phyloP scores from a whole-genome alignment of 1,140 invertebrate genomes.

The Vanessa tameamea region DNA sequence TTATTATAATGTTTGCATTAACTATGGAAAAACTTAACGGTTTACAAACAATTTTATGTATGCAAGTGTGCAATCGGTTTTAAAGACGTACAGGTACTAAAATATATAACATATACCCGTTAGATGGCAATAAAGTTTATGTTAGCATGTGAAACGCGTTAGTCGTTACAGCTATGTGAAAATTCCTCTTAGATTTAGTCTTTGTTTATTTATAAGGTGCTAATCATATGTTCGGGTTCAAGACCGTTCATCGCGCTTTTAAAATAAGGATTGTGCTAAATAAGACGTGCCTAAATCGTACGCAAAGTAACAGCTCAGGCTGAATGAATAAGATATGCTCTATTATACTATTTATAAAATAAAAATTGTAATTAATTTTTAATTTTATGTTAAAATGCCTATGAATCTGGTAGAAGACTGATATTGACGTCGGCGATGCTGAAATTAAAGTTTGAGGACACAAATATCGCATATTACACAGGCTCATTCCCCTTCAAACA shows the following conservation, averaged over 20 bases:
- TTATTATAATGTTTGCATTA: too few species aligned
- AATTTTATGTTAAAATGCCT: too few species aligned
- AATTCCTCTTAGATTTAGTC: conserved; percentile 1
- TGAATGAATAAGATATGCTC: too few species aligned
- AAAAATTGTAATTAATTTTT: too few species aligned
- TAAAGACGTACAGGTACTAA: not conserved
- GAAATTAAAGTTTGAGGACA: too few species aligned
- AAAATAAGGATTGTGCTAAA: not conserved
- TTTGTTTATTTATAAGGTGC: conserved; percentile 22
- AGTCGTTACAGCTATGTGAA: conserved; percentile 22
- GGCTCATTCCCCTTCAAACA: too few species aligned
- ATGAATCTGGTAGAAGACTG: too few species aligned
- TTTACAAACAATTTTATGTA: not conserved
- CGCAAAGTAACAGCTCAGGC: too few species aligned
- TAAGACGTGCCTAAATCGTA: too few species aligned
- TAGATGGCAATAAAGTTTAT: conserved; percentile 16
- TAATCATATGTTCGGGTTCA: conserved; percentile 19
- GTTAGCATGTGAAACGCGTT: conserved; percentile 14
- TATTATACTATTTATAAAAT: too few species aligned
- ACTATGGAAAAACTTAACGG: not conserved
- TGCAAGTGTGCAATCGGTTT: conserved; percentile 4
- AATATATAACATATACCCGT: conserved; percentile 20
- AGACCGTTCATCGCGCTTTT: conserved; percentile 3
- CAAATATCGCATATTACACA: too few species aligned
- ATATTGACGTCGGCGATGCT: too few species aligned